Percentiles rank a stretch among this genome's conserved stretches.
Conservation (phyloP, 2,888 invertebrate species). For the Oasisia sp. region DNA sequence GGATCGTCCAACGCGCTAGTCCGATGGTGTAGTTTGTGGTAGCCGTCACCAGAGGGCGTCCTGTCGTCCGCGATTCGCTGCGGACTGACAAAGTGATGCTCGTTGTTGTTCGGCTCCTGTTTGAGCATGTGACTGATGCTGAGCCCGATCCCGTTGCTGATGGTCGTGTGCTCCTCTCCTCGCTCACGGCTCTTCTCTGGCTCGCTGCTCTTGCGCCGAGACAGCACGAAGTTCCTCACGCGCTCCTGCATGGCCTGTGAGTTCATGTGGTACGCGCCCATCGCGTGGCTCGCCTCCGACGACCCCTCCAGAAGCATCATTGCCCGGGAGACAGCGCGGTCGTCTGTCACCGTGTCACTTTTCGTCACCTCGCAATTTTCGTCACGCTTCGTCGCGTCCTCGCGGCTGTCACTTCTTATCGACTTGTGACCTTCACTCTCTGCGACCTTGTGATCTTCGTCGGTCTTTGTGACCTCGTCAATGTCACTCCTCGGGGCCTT, state of each 20-base stretch:
- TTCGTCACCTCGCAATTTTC: not conserved
- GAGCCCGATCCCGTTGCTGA: not conserved
- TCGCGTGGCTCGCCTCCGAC: not conserved
- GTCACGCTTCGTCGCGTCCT: not conserved
- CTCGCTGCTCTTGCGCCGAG: not conserved
- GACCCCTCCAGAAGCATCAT: not conserved
- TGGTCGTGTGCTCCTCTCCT: not conserved
- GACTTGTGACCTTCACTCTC: not conserved
- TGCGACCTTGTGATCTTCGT: not conserved
- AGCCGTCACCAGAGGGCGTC: not conserved
- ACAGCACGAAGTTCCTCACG: not conserved
- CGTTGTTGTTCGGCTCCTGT: not conserved
- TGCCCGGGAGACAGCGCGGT: not conserved
- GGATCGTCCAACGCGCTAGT: not conserved
- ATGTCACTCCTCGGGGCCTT: not conserved
- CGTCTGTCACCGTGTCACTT: not conserved
- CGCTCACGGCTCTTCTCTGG: not conserved
- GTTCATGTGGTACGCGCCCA: not conserved
- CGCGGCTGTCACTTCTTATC: not conserved
- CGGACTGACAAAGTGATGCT: not conserved
- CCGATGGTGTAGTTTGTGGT: not conserved
- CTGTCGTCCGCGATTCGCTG: not conserved
- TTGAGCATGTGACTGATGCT: constrained; percentile 4
- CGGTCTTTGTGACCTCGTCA: not conserved
- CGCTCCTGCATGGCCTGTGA: not conserved